A percentile compares a stretch with the other conserved stretches of the same genome.
phyloP scores from a whole-genome alignment of 2,113 vertebrate species.

The Nesogale talazaci region DNA sequence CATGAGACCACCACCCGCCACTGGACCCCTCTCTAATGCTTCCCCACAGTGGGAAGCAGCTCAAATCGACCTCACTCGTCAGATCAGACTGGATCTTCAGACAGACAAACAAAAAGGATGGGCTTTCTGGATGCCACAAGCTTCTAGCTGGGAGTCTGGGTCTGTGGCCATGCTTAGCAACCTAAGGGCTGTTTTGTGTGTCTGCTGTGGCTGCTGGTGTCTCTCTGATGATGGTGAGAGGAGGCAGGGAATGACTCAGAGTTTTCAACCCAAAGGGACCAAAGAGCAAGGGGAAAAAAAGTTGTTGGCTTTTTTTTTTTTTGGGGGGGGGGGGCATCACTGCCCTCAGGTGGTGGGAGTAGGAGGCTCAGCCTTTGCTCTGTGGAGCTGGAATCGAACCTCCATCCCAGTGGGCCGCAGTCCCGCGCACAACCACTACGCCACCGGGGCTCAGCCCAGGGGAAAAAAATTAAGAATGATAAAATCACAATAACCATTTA shows the following conservation, averaged over 20 bases:
- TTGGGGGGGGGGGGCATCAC: too few relatives aligned
- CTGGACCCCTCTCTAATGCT: accelerated
- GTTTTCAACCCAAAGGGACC: not conserved
- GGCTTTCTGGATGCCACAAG: not conserved
- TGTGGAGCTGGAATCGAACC: too few relatives aligned
- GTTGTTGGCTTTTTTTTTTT: too few relatives aligned
- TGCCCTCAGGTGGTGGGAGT: too few relatives aligned
- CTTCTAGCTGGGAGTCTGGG: not conserved
- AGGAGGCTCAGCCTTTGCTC: too few relatives aligned
- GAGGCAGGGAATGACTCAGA: not conserved
- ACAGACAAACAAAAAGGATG: not conserved
- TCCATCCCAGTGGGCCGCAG: too few relatives aligned
- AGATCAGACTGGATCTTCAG: not conserved
- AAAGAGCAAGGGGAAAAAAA: not conserved
- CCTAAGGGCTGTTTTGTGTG: not conserved
- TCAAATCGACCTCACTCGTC: not conserved
- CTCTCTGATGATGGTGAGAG: not conserved
- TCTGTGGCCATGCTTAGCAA: not conserved
- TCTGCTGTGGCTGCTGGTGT: not conserved
- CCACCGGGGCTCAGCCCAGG: too few relatives aligned
- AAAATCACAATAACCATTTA: not conserved
- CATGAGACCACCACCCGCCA: not conserved
- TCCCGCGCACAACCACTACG: too few relatives aligned
- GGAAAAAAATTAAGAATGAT: not conserved
- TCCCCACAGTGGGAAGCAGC: not conserved